Evolutionary conservation across 1,140 invertebrate genomes (phyloP), one percentile per base, ranked within the genome.

Genomic region (Sitophilus oryzae): DNA sequence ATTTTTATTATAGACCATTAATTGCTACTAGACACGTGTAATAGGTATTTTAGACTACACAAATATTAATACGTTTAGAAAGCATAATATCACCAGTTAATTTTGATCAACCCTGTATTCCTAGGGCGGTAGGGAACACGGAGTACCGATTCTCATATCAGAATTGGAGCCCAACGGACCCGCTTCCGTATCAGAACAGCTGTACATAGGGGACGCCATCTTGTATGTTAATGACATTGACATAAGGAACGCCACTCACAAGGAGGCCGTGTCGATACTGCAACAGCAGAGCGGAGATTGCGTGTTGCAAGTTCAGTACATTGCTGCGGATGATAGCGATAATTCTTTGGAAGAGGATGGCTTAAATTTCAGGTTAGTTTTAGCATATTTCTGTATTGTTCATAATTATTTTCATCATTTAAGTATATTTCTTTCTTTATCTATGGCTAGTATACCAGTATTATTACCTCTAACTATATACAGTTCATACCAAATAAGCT

Each of bases 191-290:
- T 83, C 79, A 48, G 77, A 80, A 30, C 75, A 82, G 37, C 71
- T 92, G 2, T 88, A 81, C 71, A 85, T 91, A 16, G 89, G 89
- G 10, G 89, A 92, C 76, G 86, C 89, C 14, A 89, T 91, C 60
- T 71, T 91, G 2, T 80, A 79, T 59, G 88, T 89, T 11, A 90
- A 91, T 71, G 83, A 84, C 46, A 79, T 82, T 44, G 85, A 88
- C 71, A 74, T 92, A 41, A 77, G 82, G 40, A 81, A 83, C 75
- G 79, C 77, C 10, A 81, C 81, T 61, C 86, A 88, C 71, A 77
- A 81, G 52, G 86, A 88, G 66, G 87, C 86, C 6, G 86, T 88
- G 6, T 75, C 81, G 51, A 78, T 87, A 49, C 70, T 89, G 50
- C 83, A 84, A 58, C 77, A 76, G 49, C 79, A 85, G 70, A 77